A percentile compares a stretch with the other conserved stretches of the same genome.
Evolutionary conservation across 2,888 invertebrate species (phyloP).

Genomic region (Cephus runcator): DNA sequence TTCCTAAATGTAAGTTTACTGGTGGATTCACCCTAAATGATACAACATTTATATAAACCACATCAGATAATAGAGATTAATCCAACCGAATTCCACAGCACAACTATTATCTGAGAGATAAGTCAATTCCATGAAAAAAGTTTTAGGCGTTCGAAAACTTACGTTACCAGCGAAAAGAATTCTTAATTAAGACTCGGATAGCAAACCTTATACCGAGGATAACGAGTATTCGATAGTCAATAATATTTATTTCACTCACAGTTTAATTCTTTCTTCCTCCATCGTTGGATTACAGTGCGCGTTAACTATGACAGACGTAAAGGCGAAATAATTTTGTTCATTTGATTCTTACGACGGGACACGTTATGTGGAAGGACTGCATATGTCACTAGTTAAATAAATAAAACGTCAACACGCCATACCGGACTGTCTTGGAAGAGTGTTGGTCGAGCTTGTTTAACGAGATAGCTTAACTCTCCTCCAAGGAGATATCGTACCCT

Average conservation of each 20-base stretch:
- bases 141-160: background rate
- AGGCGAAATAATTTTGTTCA: conserved; percentile 24
- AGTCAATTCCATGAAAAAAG: background rate
- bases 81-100: background rate
- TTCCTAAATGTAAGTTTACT: no score
- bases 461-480: conserved; percentile 51
- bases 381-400: conserved; percentile 53
- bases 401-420: conserved; percentile 20
- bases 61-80: background rate
- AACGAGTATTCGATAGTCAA: background rate
- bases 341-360: conserved; percentile 14
- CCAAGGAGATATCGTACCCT: conserved; percentile 16
- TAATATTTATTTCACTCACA: conserved; percentile 46
- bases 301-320: conserved; percentile 5
- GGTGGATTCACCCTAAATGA: no score
- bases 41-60: no score
- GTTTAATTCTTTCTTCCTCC: conserved; percentile 57
- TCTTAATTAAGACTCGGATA: background rate
- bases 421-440: conserved; percentile 30
- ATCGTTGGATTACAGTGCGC: conserved; percentile 32
- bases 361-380: conserved; percentile 33
- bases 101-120: background rate
- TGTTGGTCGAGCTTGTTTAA: conserved; percentile 38
- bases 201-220: no score
- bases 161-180: background rate